A percentile compares a stretch with the other conserved stretches of the same genome.
Conservation (phyloP, 1,140 invertebrate genomes). For the Bicyclus anynana region DNA sequence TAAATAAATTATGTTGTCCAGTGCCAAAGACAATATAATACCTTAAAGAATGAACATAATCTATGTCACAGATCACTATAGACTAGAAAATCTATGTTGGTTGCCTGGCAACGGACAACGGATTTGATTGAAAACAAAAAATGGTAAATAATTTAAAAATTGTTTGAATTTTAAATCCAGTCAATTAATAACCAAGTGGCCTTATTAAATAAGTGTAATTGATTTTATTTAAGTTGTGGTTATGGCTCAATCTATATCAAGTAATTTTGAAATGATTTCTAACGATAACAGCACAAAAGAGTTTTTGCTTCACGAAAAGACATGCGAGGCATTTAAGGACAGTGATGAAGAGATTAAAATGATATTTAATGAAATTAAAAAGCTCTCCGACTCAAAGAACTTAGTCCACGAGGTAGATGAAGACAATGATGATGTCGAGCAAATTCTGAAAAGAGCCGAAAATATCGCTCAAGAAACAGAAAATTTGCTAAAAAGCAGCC, state of each 20-base stretch:
- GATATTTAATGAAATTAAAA: conserved; percentile 67
- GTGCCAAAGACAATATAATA: no score
- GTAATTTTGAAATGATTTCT: conserved; percentile 33
- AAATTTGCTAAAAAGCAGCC: conserved; percentile 55
- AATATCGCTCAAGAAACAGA: conserved; percentile 61
- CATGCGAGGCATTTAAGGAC: conserved; percentile 59
- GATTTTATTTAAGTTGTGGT: neutral
- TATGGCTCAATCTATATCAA: conserved; percentile 21
- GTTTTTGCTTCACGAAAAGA: conserved; percentile 62
- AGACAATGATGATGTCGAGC: conserved; percentile 61
- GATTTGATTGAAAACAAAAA: conserved; percentile 2
- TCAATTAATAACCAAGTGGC: neutral
- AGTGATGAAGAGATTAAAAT: conserved; percentile 68
- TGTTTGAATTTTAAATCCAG: neutral
- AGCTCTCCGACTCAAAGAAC: conserved; percentile 44
- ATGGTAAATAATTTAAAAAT: neutral
- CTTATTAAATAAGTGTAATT: neutral
- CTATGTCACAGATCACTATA: no score
- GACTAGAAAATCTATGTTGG: neutral
- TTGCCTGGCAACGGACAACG: conserved; percentile 48
- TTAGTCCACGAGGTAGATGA: conserved; percentile 43
- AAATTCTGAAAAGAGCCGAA: conserved; percentile 68
- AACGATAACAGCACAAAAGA: conserved; percentile 63
- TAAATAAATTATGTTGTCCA: no score
- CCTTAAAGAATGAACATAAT: no score